phyloP scores from a whole-genome alignment of 2,888 invertebrate species.

The Epistrophe grossulariae region DNA sequence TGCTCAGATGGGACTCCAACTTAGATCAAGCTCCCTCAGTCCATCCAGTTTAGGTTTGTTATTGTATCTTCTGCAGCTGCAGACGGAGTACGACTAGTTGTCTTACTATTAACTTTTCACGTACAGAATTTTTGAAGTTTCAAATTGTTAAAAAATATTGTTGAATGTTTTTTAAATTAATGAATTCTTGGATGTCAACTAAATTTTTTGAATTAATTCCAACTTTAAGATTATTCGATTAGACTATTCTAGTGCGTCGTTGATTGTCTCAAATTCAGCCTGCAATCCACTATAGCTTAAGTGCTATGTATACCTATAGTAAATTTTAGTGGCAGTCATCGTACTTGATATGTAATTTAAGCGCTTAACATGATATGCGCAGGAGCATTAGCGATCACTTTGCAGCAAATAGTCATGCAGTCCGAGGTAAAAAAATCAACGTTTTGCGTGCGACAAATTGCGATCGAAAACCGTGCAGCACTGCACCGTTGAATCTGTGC shows the following conservation, averaged over 20 bases:
- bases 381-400: conserved; percentile 47
- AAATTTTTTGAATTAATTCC: background rate
- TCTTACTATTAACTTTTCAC: no score
- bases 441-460: conserved; percentile 70
- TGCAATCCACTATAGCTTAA: background rate
- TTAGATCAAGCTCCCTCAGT: no score
- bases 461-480: conserved; percentile 1
- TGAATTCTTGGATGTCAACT: background rate
- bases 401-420: conserved; percentile 1
- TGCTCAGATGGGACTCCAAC: no score
- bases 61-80: no score
- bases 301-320: background rate
- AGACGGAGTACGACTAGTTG: no score
- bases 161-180: no score
- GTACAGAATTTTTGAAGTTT: no score
- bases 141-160: no score
- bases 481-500: conserved; percentile 18
- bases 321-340: conserved; percentile 47
- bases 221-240: background rate
- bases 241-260: background rate
- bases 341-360: conserved; percentile 64
- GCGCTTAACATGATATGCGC: conserved; percentile 55
- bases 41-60: no score
- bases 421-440: background rate
- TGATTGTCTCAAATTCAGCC: background rate